Evolutionary conservation across 2,797 vertebrate genomes (phyloP), one percentile per base, ranked within the genome.

Genomic region (Aplochiton taeniatus): DNA sequence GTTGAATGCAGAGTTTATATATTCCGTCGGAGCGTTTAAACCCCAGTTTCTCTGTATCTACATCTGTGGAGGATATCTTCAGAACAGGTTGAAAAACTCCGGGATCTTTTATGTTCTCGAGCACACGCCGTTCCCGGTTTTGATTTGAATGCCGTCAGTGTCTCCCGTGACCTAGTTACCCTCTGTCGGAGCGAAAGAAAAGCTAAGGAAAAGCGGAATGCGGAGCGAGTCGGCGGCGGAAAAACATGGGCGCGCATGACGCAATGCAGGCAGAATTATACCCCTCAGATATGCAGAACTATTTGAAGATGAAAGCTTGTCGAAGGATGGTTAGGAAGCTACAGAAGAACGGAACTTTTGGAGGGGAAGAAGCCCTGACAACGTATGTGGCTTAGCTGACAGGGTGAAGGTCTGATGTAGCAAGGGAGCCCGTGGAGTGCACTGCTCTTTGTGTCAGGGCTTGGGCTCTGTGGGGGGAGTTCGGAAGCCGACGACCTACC

Each of bases 241-340:
- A 72, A 10, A n/a, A 79, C 73, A 83, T 57, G 76, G 75, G 77
- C 85, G 80, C 76, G 63, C 77, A 80, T 87, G 87, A 87, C 75
- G 87, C 87, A 88, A 87, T 85, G 88, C 83, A 81, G 86, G 81
- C 76, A 83, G 78, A 88, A 72, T 81, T 78, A 62, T 80, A 80
- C 83, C 77, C 81, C 77, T 87, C 78, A 86, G 85, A 89, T 87
- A 86, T 84, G 84, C 80, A 65, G 65, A 79, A 58, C 72, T 83
- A 81, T 83, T 81, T 85, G 84, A 88, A 86, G 85, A 90, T 88
- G 83, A 88, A 89, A 89, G 83, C 59, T 85, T 12, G 65, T 20
- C 59, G 59, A 41, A 44, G 50, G 66, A 87, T 83, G 81, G 67
- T 75, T 70, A 19, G 52, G 83, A 81, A 80, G 79, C 70, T 50